Evolutionary conservation across 1,140 invertebrate species (phyloP), one percentile per base, ranked within the genome.

Genomic region (Leptopilina clavipes): DNA sequence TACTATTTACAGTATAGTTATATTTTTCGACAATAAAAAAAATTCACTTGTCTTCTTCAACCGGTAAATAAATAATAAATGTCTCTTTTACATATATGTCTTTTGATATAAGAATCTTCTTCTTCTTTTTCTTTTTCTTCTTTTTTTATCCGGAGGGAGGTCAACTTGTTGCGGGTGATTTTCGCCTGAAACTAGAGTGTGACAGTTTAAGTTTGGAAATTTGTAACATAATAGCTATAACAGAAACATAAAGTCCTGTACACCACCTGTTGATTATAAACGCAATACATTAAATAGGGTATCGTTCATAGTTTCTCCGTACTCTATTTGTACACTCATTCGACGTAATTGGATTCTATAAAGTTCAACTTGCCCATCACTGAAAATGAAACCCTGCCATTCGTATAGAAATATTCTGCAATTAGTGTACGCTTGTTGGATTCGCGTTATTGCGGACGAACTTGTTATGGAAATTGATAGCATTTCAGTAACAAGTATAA

Each of bases 211-310:
- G 17, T 54, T 54, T 19, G 18, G 18, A 54, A 54, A 40, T 40
- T 31, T 54, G 17, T 54, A 54, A 54, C 52, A 18, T 40, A 40
- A 40, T 40, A 9, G 25, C 25, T 40, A 11, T n/a, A 18, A 54
- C 52, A 19, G 52, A 19, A 54, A 54, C 52, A 54, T 54, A 54
- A 54, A 54, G 18, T 19, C 52, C 52, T 54, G 17, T 54, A 54
- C 7, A 40, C 52, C 52, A 54, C 52, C 52, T 54, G 52, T 54
- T 54, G 52, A 54, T 54, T 40, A 54, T 19, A 54, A 54, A 54
- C 52, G 52, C n/a, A 54, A 54, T 54, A 54, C n/a, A 54, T 54
- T 54, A 54, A 54, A 17, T 54, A 18, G 52, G 17, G 17, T 54
- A 54, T 54, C 18, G 18, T 54, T 1, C 7, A 40, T 9, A 18